Evolutionary conservation across 1,140 invertebrate species (phyloP).

Genomic region (Drosophila rufa): DNA sequence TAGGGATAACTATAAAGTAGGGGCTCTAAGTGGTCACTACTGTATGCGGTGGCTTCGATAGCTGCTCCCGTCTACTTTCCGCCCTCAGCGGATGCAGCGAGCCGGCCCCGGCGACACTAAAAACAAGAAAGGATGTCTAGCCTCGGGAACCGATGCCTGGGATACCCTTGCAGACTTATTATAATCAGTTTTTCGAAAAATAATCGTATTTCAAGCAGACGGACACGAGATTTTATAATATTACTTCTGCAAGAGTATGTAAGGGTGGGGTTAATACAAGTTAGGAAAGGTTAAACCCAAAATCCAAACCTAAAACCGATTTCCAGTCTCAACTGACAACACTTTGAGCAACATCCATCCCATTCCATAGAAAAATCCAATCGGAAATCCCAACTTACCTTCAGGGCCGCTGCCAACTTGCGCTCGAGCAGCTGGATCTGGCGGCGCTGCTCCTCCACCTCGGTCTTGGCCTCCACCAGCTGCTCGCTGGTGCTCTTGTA

Average conservation of each 20-base stretch:
- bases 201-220: background rate
- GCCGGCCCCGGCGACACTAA: constrained; percentile 63
- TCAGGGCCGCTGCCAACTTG: constrained; percentile 87
- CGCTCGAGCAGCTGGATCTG: constrained; percentile 91
- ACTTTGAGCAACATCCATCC: constrained; percentile 35
- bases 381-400: constrained; percentile 84
- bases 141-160: constrained; percentile 21
- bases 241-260: constrained; percentile 34
- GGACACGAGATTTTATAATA: background rate
- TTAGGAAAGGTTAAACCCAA: constrained; percentile 12
- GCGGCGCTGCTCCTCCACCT: constrained; percentile 92
- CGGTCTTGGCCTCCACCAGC: constrained; percentile 90
- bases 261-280: constrained; percentile 8
- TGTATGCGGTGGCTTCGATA: constrained; percentile 61
- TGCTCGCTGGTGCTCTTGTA: constrained; percentile 90
- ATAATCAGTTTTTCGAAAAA: no score
- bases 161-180: constrained; percentile 15
- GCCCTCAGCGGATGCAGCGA: constrained; percentile 48
- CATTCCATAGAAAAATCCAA: background rate
- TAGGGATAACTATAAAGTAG: constrained; percentile 8
- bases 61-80: constrained; percentile 52
- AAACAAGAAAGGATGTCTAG: constrained; percentile 55
- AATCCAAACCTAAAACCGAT: constrained; percentile 3
- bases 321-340: constrained; percentile 63
- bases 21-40: constrained; percentile 42